Base-by-base conservation (phyloP, 2,888 invertebrate species). In the Acanthosepion esculentum region DNA sequence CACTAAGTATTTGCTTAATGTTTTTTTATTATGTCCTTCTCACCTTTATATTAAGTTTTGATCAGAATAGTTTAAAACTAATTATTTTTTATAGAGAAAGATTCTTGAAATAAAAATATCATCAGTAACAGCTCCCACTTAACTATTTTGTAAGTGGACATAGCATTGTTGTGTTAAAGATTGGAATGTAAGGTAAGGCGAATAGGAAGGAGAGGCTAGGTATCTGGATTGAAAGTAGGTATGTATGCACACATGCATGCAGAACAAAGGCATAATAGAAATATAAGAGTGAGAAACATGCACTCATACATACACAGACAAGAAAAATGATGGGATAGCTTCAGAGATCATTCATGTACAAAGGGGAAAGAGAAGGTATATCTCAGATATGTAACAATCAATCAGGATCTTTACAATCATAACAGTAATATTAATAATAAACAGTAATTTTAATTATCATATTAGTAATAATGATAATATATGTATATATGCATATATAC, bases 401-500 rank as follows among this genome's bases (percentile, higher is more conserved):
- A 92, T 92, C 50, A 50, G 48, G 50, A 92, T 48, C 50, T 92
- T 48, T 50, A 92, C 29, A 48, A 92, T 48, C 92, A 92, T 92
- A 48, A 48, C 92, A 48, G 23, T 92, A 92, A 64, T 64, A 64
- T 8, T 64, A 64, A 64, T 64, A 64, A 64, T 64, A 64, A 64
- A 64, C 64, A 64, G 64, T 64, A 64, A 64, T 64, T 64, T 64
- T 64, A 64, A 92, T 92, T 92, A 92, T 92, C 50, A 92, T 92
- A 92, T 92, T 92, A 92, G 92, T 92, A 92, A 92, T 92, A 48
- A 48, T 92, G 92, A 92, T 48, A 92, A 50, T 48, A 92, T 92
- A 92, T 48, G 50, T 50, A 92, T 92, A 92, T 91, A 33, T 41
- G 92, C 20, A 92, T 92, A 92, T 50, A 48, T 50, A 92, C 92